Evolutionary conservation across 2,113 vertebrate genomes (phyloP).

Genomic region (Poicephalus gulielmi): DNA sequence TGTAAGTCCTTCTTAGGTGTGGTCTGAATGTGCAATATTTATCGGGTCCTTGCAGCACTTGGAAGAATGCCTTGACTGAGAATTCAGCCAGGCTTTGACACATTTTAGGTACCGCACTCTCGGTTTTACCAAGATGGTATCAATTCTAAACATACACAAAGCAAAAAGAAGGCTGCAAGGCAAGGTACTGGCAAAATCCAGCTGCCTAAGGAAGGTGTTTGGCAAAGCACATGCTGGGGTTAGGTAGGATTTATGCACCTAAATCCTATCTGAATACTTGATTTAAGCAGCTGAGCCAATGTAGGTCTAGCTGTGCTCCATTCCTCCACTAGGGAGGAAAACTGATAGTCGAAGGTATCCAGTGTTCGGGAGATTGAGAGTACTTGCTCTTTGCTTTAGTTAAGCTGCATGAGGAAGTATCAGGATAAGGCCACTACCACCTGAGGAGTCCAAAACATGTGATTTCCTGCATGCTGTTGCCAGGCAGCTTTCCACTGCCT

Average conservation of each 20-base stretch:
- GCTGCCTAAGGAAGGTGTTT: background rate
- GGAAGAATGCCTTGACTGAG: background rate
- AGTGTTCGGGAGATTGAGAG: background rate
- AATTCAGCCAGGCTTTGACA: background rate
- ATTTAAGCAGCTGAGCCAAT: background rate
- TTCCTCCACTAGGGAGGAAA: background rate
- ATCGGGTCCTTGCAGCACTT: background rate
- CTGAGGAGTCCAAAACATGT: background rate
- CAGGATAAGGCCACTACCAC: background rate
- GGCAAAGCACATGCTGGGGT: background rate
- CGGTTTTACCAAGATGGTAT: background rate
- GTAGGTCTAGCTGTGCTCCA: background rate
- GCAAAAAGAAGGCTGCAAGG: background rate
- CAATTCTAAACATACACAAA: background rate
- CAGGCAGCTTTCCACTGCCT: background rate
- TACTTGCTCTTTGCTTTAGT: background rate
- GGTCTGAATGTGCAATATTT: rapidly evolving
- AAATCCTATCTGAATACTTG: background rate
- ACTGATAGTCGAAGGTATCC: background rate
- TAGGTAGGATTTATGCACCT: background rate
- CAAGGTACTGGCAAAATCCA: background rate
- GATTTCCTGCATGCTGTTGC: background rate
- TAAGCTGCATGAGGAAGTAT: background rate
- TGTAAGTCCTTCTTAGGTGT: background rate
- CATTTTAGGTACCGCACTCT: rapidly evolving